Evolutionary conservation across 2,888 invertebrate genomes (phyloP), one percentile per base, ranked within the genome.

Genomic region (Thymelicus sylvestris): DNA sequence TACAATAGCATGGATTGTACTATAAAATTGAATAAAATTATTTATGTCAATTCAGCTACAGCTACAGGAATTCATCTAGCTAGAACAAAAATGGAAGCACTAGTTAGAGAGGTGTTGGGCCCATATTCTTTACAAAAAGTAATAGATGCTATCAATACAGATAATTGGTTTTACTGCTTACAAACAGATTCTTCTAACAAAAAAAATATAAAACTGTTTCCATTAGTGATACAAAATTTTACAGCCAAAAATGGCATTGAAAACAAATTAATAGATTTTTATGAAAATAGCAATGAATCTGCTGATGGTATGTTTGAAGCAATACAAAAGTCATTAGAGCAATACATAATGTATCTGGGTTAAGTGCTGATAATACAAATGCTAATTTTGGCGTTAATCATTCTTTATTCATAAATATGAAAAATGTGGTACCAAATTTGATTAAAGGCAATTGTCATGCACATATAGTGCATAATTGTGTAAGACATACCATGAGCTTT

Each of bases 341-440:
- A 80, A 57, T 13, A 48, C 41, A 47, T 61, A 41, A 41, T 61
- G 74, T 83, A 72, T 81, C 81, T 76, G 79, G 78, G 5, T 63
- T 84, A 12, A 84, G 83, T 77, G 83, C 82, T 66, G 81, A 83
- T 66, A 82, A 83, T 74, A 74, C 73, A 7, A 84, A 83, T 78
- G 75, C 81, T n/a, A 83, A 83, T 81, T 83, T 81, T 41, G 41
- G 79, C 77, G 75, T 73, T 31, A 15, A 79, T 63, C 77, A 79
- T 67, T 80, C 77, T n/a, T 74, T 79, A 63, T 80, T 52, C 31
- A 79, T 72, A 65, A 79, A 79, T 70, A 78, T 80, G 15, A 52
- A 55, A 76, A 15, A 74, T 31, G 64, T 74, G 12, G 76, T 77
- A 13, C 77, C 79, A 15, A 50, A 76, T 68, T 66, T 74, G 8